phyloP scores from a whole-genome alignment of 2,888 invertebrate genomes.

The Macaria liturata region DNA sequence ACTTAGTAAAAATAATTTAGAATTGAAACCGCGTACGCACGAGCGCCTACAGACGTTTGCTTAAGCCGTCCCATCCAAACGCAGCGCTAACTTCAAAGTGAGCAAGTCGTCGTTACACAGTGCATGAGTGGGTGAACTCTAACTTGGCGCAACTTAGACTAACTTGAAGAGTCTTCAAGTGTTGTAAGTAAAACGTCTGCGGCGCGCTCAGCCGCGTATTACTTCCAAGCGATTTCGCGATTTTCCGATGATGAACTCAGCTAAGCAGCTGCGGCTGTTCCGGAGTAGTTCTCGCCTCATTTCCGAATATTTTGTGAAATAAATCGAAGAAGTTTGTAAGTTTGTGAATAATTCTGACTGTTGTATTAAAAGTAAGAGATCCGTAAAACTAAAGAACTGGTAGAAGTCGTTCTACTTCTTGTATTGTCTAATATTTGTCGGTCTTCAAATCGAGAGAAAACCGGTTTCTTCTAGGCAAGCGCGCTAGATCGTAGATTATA shows the following conservation, averaged over 20 bases:
- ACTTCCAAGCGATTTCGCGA: slow-evolving; percentile 72
- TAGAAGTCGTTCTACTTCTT: too few species aligned
- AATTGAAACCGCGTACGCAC: neutral
- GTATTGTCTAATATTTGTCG: too few species aligned
- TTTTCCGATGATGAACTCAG: slow-evolving; percentile 64
- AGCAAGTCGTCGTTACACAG: slow-evolving; percentile 65
- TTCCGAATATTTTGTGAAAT: neutral
- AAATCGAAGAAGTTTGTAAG: neutral
- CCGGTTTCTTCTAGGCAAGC: too few species aligned
- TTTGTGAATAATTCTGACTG: neutral
- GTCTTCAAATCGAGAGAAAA: too few species aligned
- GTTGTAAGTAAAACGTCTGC: slow-evolving; percentile 65
- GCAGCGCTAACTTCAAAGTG: slow-evolving; percentile 46
- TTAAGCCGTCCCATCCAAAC: slow-evolving; percentile 41
- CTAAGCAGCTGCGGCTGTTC: slow-evolving; percentile 48
- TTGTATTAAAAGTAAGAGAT: neutral
- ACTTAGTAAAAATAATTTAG: too few species aligned
- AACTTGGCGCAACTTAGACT: slow-evolving; percentile 61
- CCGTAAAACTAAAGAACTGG: too few species aligned
- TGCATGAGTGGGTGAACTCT: slow-evolving; percentile 63
- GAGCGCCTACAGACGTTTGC: slow-evolving; percentile 14
- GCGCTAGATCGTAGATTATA: too few species aligned
- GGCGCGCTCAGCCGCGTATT: slow-evolving; percentile 64
- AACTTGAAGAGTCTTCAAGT: slow-evolving; percentile 48
- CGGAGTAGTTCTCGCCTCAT: slow-evolving; percentile 25